Conservation (phyloP, 2,888 invertebrate species). For the Pachliopta kotzebuea region DNA sequence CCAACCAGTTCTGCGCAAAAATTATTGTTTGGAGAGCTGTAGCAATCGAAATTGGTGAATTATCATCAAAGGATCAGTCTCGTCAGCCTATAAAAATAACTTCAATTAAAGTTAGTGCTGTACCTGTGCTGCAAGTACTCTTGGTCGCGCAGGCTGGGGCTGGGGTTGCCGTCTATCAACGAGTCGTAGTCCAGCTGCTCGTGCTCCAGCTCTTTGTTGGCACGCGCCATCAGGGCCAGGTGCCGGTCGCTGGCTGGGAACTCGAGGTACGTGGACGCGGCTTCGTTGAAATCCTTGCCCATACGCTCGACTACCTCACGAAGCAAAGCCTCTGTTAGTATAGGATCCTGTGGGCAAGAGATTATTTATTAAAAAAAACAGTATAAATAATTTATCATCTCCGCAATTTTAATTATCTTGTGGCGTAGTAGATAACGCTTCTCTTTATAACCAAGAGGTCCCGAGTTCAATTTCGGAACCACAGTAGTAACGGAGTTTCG, state of each 20-base stretch:
- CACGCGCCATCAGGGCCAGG: conserved; percentile 74
- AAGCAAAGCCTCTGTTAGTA: conserved; percentile 85
- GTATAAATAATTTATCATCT: background rate
- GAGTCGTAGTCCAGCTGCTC: conserved; percentile 87
- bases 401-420: too few species aligned
- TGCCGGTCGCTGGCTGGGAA: conserved; percentile 77
- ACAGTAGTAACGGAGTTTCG: too few species aligned
- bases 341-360: conserved; percentile 73
- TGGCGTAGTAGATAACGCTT: too few species aligned
- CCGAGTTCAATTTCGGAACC: too few species aligned
- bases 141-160: conserved; percentile 91
- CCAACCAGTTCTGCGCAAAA: too few species aligned
- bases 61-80: too few species aligned
- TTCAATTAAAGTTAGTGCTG: too few species aligned
- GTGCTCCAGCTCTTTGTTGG: conserved; percentile 79
- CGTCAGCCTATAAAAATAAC: too few species aligned
- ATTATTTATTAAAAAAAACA: background rate
- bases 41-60: too few species aligned
- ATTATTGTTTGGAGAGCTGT: too few species aligned
- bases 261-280: conserved; percentile 83
- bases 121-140: conserved; percentile 92
- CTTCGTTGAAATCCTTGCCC: conserved; percentile 86
- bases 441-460: too few species aligned
- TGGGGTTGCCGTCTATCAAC: conserved; percentile 84
- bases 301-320: conserved; percentile 89